Percentiles rank a stretch among this genome's conserved stretches.
phyloP scores from a whole-genome alignment of 1,140 invertebrate genomes.

The Diuraphis noxia region DNA sequence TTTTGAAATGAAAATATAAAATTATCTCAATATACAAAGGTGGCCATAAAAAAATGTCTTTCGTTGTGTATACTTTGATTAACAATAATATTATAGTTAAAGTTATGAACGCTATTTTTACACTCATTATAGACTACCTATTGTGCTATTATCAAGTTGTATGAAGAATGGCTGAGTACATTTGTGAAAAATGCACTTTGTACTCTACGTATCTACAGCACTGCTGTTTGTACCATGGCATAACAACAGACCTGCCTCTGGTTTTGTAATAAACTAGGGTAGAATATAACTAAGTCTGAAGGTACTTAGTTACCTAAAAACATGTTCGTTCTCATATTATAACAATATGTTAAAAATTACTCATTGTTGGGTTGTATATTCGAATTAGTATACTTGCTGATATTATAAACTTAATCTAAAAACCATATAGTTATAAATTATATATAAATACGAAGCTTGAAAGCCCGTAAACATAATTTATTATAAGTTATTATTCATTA shows the following conservation, averaged over 20 bases:
- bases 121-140: background rate
- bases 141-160: background rate
- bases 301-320: background rate
- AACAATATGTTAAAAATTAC: background rate
- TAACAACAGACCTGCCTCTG: background rate
- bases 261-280: background rate
- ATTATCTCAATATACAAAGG: background rate
- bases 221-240: background rate
- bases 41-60: background rate
- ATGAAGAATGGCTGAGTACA: background rate
- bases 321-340: background rate
- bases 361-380: background rate
- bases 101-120: background rate
- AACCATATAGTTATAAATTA: constrained; percentile 6
- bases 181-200: background rate
- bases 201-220: background rate
- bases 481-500: constrained; percentile 12
- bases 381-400: background rate
- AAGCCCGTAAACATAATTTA: constrained; percentile 6
- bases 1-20: background rate
- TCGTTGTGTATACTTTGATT: no score
- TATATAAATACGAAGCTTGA: background rate
- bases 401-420: constrained; percentile 12
- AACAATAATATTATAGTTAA: background rate
- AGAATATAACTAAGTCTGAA: background rate